A percentile compares a stretch with the other conserved stretches of the same genome.
Evolutionary conservation across 2,888 invertebrate species (phyloP).

Genomic region (Meteorus colon): DNA sequence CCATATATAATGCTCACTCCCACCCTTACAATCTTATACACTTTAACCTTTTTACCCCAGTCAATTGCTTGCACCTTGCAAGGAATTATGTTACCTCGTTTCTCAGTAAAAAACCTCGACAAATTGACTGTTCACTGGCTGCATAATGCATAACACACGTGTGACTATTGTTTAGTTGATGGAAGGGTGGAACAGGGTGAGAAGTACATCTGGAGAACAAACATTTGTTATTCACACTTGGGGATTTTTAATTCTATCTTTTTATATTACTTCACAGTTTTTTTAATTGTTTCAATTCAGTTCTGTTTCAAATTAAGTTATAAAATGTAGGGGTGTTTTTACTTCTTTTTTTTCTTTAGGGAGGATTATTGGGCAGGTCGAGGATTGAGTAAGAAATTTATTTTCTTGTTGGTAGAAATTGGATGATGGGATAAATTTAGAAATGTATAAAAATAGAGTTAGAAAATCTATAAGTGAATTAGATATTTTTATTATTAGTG

Average conservation of each 20-base stretch:
- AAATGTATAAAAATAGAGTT: no score
- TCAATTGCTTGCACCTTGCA: slow-evolving; percentile 9
- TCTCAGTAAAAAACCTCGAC: slow-evolving; percentile 31
- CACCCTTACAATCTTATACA: slow-evolving; percentile 1
- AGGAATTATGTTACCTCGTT: not conserved
- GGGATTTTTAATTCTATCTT: not conserved
- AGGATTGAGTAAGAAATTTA: no score
- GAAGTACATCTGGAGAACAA: no score
- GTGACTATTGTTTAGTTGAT: slow-evolving; percentile 34
- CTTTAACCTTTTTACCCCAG: slow-evolving; percentile 10
- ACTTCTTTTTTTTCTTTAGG: no score
- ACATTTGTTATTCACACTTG: not conserved
- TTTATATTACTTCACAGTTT: not conserved
- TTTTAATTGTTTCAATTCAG: not conserved
- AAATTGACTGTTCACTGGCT: slow-evolving; percentile 44
- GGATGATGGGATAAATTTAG: no score
- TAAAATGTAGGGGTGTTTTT: no score
- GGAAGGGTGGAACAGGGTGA: not conserved
- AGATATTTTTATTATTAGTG: no score
- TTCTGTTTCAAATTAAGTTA: no score
- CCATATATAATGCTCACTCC: slow-evolving; percentile 17
- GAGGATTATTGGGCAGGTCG: no score
- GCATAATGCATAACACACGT: slow-evolving; percentile 45
- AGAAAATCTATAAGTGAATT: no score
- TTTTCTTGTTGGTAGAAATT: no score